A percentile compares a stretch with the other conserved stretches of the same genome.
phyloP scores from a whole-genome alignment of 2,113 vertebrate genomes.

The Corydoras maculifer region DNA sequence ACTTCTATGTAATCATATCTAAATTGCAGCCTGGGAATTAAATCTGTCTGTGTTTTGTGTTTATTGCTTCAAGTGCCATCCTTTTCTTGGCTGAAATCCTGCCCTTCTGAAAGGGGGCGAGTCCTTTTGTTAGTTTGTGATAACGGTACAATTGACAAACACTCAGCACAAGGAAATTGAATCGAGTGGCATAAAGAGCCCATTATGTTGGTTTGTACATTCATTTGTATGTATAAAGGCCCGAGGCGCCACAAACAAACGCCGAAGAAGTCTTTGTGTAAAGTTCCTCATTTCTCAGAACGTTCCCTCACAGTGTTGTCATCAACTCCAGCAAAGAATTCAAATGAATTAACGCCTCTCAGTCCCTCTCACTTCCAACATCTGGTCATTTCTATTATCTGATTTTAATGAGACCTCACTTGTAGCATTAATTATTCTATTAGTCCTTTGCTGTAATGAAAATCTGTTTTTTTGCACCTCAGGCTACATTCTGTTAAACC shows the following conservation, averaged over 20 bases:
- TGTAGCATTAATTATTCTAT: background rate
- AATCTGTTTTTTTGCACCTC: background rate
- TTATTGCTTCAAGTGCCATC: constrained; percentile 7
- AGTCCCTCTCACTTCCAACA: background rate
- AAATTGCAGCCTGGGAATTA: background rate
- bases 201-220: constrained; percentile 32
- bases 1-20: background rate
- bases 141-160: constrained; percentile 24
- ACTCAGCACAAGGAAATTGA: constrained; percentile 17
- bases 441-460: too few species aligned
- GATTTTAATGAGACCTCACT: background rate
- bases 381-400: background rate
- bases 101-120: background rate
- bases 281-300: constrained; percentile 22
- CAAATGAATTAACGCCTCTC: background rate
- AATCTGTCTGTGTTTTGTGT: background rate
- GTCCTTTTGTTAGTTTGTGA: constrained; percentile 5
- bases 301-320: constrained; percentile 4
- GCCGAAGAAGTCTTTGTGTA: constrained; percentile 11
- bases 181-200: constrained; percentile 30
- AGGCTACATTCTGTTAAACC: too few species aligned
- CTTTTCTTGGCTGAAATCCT: background rate
- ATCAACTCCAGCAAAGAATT: constrained; percentile 8
- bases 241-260: constrained; percentile 25
- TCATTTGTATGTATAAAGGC: constrained; percentile 30